These are phyloP conservation scores for Dermatophagoides farinae DNA, from an alignment of 1,140 invertebrate species.

Conservation along the genomic window DNA sequence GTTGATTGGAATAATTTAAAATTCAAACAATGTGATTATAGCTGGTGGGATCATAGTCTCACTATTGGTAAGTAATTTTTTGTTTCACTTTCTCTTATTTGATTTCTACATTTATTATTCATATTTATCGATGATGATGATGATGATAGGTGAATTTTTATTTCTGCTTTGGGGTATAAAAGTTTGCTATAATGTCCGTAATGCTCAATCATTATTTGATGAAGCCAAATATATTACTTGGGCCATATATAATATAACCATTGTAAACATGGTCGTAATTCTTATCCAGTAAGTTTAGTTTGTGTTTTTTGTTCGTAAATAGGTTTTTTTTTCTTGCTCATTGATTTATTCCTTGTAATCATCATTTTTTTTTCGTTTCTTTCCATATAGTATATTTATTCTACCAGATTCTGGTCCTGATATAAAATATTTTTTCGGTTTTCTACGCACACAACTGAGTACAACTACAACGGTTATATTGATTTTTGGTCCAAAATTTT, in stretches of 20 bases:
- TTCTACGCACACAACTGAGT: conserved; percentile 61
- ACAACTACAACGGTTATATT: conserved; percentile 59
- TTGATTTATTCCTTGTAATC: background rate
- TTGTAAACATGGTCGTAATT: conserved; percentile 71
- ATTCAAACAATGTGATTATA: conserved; percentile 69
- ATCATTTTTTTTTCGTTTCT: conserved; percentile 12
- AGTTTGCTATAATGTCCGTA: conserved; percentile 66
- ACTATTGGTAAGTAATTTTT: conserved; percentile 42
- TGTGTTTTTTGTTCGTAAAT: background rate
- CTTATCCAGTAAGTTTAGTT: conserved; percentile 58
- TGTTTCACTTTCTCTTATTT: no score
- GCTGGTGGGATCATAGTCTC: conserved; percentile 78
- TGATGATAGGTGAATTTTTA: conserved; percentile 44
- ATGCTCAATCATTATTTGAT: conserved; percentile 75
- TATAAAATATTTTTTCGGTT: conserved; percentile 65
- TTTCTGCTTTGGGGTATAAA: conserved; percentile 73
- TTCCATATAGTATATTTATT: conserved; percentile 56
- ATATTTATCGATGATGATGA: background rate
- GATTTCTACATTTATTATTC: background rate
- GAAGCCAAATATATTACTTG: conserved; percentile 75
- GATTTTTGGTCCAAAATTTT: conserved; percentile 57
- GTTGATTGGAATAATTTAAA: conserved; percentile 46
- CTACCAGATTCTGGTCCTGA: conserved; percentile 64
- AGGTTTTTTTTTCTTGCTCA: background rate
- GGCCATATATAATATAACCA: conserved; percentile 78